These are phyloP conservation scores for Meriones unguiculatus DNA, from an alignment of 2,113 vertebrate genomes.

Conservation along the genomic window DNA sequence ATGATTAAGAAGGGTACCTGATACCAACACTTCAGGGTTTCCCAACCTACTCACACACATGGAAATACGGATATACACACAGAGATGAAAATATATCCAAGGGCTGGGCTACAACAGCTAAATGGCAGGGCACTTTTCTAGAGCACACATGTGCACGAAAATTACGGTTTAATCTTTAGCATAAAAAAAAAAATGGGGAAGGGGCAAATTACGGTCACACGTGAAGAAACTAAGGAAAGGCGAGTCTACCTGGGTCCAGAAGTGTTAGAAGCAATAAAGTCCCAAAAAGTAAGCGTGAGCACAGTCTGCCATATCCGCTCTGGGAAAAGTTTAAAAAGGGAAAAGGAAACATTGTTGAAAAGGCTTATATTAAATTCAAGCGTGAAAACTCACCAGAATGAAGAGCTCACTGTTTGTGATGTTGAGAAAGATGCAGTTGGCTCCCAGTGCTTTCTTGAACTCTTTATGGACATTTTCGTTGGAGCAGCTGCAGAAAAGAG, in stretches of 20 bases:
- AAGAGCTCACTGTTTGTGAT: slow-evolving; percentile 91
- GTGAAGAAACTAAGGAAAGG: slow-evolving; percentile 15
- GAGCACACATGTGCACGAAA: neutral
- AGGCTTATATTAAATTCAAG: slow-evolving; percentile 32
- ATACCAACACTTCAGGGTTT: neutral
- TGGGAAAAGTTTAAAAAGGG: slow-evolving; percentile 36
- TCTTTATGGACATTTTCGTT: slow-evolving; percentile 95
- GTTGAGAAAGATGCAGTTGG: slow-evolving; percentile 94
- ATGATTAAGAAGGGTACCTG: neutral
- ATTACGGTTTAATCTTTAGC: neutral
- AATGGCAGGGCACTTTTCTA: neutral
- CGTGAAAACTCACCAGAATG: slow-evolving; percentile 91
- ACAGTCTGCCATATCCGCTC: neutral
- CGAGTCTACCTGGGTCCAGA: neutral
- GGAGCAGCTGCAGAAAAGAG: slow-evolving; percentile 88
- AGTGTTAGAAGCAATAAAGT: slow-evolving; percentile 16
- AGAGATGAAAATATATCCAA: neutral
- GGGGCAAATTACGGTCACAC: neutral
- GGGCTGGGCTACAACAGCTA: neutral
- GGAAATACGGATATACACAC: neutral
- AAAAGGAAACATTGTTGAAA: neutral
- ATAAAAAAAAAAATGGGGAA: neutral
- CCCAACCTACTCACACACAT: no score
- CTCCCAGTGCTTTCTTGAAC: slow-evolving; percentile 95
- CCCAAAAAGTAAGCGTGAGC: slow-evolving; percentile 41